phyloP scores from a whole-genome alignment of 1,140 invertebrate genomes.

The Lithobius niger region DNA sequence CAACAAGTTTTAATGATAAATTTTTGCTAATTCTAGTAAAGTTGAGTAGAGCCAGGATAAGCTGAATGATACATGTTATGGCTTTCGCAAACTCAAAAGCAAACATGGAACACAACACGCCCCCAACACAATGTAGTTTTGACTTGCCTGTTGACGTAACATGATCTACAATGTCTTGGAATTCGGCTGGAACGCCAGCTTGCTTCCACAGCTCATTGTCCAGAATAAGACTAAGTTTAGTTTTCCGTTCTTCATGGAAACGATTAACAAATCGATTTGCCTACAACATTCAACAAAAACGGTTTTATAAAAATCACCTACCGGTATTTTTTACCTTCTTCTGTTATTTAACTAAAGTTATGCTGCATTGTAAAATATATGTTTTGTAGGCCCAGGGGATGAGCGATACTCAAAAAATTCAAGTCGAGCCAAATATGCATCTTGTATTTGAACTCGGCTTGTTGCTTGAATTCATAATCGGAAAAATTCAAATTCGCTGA shows the following conservation, averaged over 20 bases:
- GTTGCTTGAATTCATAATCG: no score
- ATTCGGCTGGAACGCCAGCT: constrained; percentile 74
- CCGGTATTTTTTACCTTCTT: background rate
- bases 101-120: background rate
- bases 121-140: no score
- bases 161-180: constrained; percentile 68
- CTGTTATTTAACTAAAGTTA: background rate
- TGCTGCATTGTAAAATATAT: background rate
- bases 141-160: constrained; percentile 41
- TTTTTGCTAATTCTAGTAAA: background rate
- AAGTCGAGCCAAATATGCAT: no score
- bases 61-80: no score
- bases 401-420: no score
- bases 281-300: constrained; percentile 36
- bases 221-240: constrained; percentile 64
- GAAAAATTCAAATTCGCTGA: no score
- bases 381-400: no score
- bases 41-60: background rate
- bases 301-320: background rate
- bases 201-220: constrained; percentile 88
- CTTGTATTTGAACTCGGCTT: no score
- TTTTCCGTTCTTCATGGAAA: constrained; percentile 78
- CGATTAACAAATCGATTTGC: constrained; percentile 78
- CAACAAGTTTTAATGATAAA: background rate
- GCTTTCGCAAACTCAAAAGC: no score